These are phyloP conservation scores for Eubucco bourcierii DNA, from an alignment of 2,113 vertebrate genomes.

Conservation along the genomic window DNA sequence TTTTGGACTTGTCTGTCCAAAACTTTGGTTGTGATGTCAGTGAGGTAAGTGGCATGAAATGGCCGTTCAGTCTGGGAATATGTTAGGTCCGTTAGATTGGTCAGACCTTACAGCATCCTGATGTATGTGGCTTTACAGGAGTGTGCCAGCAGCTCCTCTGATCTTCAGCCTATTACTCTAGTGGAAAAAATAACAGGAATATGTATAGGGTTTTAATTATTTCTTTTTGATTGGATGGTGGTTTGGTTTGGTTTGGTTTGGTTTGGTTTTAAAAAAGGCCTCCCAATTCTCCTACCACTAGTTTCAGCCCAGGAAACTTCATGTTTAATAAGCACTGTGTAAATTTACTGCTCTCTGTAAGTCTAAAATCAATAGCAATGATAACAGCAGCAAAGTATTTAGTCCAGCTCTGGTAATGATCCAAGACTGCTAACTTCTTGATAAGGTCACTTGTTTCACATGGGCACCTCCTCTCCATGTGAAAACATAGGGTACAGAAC, in stretches of 20 bases:
- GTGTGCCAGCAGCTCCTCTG: background rate
- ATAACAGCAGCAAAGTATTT: constrained; percentile 51
- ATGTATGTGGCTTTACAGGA: background rate
- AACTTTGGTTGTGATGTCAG: background rate
- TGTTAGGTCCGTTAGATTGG: background rate
- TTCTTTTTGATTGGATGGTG: background rate
- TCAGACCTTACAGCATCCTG: background rate
- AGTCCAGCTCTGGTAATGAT: constrained; percentile 24
- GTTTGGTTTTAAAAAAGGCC: background rate
- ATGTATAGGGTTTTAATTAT: background rate
- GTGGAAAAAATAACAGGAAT: constrained; percentile 15
- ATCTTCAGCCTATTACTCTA: background rate
- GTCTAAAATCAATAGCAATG: constrained; percentile 62
- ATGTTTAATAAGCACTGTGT: constrained; percentile 56
- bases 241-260: background rate
- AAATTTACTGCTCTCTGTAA: constrained; percentile 55
- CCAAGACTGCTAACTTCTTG: constrained; percentile 14
- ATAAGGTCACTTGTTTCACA: constrained; percentile 29
- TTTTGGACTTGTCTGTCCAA: background rate
- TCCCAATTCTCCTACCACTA: background rate
- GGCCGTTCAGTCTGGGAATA: background rate
- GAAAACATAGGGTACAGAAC: background rate
- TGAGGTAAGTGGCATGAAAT: background rate
- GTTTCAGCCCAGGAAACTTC: constrained; percentile 38
- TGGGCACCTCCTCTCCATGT: background rate